Conservation (phyloP, 2,888 invertebrate species). For the Ariolimax columbianus region DNA sequence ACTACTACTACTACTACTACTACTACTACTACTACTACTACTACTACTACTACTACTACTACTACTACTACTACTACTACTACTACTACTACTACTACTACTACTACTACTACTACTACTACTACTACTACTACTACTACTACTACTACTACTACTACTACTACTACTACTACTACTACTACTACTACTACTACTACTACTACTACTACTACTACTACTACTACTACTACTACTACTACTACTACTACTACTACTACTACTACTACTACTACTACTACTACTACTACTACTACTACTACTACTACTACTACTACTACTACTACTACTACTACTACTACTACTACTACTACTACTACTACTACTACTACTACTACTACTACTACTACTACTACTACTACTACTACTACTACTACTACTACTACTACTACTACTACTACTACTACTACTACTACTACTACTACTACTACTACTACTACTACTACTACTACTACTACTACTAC, state of each 20-base stretch:
- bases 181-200: too few relatives aligned
- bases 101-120: constrained; percentile 10
- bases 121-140: constrained; percentile 23
- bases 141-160: constrained; percentile 21
- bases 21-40: constrained; percentile 26
- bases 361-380: too few relatives aligned
- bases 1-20: too few relatives aligned
- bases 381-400: constrained; percentile 16
- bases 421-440: neutral
- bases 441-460: constrained; percentile 19
- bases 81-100: constrained; percentile 15
- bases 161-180: constrained; percentile 25
- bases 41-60: constrained; percentile 26
- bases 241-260: neutral
- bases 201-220: constrained; percentile 21
- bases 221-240: constrained; percentile 27
- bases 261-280: constrained; percentile 18
- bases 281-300: constrained; percentile 10
- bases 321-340: constrained; percentile 19
- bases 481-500: constrained; percentile 22
- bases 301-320: constrained; percentile 23
- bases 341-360: constrained; percentile 29
- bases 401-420: constrained; percentile 27
- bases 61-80: neutral
- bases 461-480: constrained; percentile 10